Base-by-base conservation (phyloP, 2,888 invertebrate genomes). In the Synergus gifuensis region DNA sequence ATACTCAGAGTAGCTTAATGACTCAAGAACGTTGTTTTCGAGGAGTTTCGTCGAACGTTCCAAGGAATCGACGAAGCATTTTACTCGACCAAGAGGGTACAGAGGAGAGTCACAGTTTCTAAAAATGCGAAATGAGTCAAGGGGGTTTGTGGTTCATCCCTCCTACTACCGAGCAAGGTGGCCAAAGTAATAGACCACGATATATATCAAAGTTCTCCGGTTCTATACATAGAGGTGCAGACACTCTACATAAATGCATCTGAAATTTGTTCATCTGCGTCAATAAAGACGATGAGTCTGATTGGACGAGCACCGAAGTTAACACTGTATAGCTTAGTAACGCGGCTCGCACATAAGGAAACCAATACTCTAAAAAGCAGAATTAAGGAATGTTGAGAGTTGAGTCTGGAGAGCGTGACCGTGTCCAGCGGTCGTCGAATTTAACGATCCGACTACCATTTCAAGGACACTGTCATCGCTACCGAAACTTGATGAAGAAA, bases 161-260 rank as follows among this genome's bases (percentile, higher is more conserved):
- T 85, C 85, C 84, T 84, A 84, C 86, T 84, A 82, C 84, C 82
- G 69, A 78, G 77, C 78, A 86, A 84, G 85, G 83, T 83, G 82
- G 84, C 81, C 79, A 85, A 84, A 82, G 83, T 49, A 69, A 85
- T 86, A 83, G 86, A 86, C 84, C 85, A 86, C 78, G 83, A 73
- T 46, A 67, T 67, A 67, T 67, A 67, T 22, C 85, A 82, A 83
- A 83, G 83, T 84, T 85, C 81, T 82, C 85, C 85, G 60, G 78
- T 82, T 81, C 83, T 81, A 81, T 83, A 85, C 82, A 86, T 82
- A 86, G 86, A 87, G 82, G 85, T 85, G 85, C 80, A 81, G 81
- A 81, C 79, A 80, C 82, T 82, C 82, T 82, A 83, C 85, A 85
- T 86, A 87, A 89, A 89, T 88, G 87, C 88, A 87, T 88, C 82